Evolutionary conservation across 2,113 vertebrate species (phyloP).

Genomic region (Ammodytes dubius): DNA sequence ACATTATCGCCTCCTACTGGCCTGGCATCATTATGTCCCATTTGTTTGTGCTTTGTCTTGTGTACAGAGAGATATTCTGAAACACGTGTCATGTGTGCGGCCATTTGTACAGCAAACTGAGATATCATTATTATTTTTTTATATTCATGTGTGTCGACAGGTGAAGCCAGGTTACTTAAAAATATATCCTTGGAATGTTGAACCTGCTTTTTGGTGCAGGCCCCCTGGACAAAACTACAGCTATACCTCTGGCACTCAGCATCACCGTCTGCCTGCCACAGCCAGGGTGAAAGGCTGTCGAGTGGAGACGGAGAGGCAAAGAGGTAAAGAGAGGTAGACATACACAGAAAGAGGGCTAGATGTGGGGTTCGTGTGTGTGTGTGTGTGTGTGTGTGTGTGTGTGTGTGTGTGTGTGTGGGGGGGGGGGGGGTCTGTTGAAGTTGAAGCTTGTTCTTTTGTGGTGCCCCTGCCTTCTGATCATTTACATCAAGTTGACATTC

Average conservation of each 20-base stretch:
- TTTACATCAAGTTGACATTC: constrained; percentile 99
- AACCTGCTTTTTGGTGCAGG: constrained; percentile 23
- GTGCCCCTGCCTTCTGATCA: constrained; percentile 92
- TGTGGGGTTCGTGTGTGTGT: constrained; percentile 22
- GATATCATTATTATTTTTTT: no score
- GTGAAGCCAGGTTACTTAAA: no score
- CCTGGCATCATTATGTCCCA: no score
- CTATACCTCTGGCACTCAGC: constrained; percentile 41
- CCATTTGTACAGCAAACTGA: no score
- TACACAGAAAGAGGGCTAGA: constrained; percentile 39
- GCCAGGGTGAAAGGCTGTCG: constrained; percentile 54
- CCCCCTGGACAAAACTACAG: constrained; percentile 49
- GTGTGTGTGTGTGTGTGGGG: background rate
- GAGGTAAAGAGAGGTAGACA: constrained; percentile 29
- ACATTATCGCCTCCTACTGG: no score
- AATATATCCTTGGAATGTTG: background rate
- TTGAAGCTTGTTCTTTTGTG: constrained; percentile 86
- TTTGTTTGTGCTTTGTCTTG: no score
- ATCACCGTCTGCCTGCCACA: constrained; percentile 34
- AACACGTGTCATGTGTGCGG: no score
- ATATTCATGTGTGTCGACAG: no score
- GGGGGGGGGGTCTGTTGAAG: constrained; percentile 68
- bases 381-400: constrained; percentile 7
- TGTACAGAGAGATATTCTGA: no score
- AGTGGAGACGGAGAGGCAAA: constrained; percentile 38